A percentile compares a stretch with the other conserved stretches of the same genome.
Evolutionary conservation across 2,888 invertebrate genomes (phyloP).

Genomic region (Xanthia togata): DNA sequence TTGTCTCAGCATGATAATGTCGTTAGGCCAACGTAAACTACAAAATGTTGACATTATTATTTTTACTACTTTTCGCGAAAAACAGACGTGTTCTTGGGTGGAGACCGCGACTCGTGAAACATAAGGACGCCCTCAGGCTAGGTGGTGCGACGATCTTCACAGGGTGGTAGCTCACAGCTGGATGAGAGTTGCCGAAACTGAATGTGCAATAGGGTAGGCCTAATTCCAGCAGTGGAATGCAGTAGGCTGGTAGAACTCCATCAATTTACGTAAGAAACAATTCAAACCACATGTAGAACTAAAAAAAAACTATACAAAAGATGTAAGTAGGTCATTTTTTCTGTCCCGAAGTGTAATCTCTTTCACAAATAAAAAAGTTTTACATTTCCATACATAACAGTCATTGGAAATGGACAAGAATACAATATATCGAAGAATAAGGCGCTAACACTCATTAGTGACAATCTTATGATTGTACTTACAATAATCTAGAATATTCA

Average conservation of each 20-base stretch:
- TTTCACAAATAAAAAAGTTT: conserved; percentile 15
- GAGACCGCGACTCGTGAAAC: no score
- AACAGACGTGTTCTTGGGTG: no score
- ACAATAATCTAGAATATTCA: conserved; percentile 46
- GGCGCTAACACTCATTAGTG: conserved; percentile 46
- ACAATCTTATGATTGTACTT: conserved; percentile 51
- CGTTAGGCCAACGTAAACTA: neutral
- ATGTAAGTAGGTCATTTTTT: conserved; percentile 6
- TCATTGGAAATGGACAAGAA: conserved; percentile 50
- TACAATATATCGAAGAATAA: conserved; percentile 48
- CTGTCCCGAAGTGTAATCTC: conserved; percentile 49
- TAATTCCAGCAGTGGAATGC: no score
- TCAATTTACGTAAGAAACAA: neutral
- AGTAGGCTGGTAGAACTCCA: neutral
- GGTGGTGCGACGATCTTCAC: no score
- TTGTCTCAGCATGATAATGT: neutral
- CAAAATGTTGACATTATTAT: neutral
- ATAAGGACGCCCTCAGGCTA: no score
- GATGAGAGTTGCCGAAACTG: no score
- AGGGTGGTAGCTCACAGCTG: no score
- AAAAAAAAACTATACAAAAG: conserved; percentile 11
- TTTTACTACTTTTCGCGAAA: neutral
- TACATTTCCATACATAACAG: conserved; percentile 13
- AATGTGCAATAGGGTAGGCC: no score
- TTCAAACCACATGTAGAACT: conserved; percentile 30